Evolutionary conservation across 2,888 invertebrate genomes (phyloP).

Genomic region (Tricholauxania praeusta): DNA sequence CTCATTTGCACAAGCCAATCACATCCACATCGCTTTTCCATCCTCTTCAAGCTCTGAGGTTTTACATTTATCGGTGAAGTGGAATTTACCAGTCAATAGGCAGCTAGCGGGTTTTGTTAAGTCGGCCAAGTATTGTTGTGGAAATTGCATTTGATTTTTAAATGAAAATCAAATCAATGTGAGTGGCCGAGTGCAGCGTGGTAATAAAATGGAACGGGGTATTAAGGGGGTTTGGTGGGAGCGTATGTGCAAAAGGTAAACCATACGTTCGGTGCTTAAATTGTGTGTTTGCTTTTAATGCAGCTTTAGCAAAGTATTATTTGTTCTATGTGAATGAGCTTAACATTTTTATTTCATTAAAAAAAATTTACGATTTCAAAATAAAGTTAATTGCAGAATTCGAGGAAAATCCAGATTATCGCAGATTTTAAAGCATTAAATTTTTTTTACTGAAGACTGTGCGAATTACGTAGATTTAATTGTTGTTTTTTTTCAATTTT

Average conservation of each 20-base stretch:
- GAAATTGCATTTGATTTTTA: constrained; percentile 29
- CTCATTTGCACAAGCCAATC: background rate
- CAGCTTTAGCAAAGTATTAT: constrained; percentile 5
- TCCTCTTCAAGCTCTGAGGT: background rate
- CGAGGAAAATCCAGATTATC: no score
- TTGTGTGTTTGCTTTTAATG: background rate
- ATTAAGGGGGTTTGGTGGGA: background rate
- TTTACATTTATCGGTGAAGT: background rate
- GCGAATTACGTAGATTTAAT: no score
- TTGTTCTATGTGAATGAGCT: background rate
- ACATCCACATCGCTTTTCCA: background rate
- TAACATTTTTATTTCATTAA: no score
- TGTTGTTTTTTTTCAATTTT: no score
- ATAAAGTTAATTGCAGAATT: no score
- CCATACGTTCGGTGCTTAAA: background rate
- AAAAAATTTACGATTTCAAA: no score
- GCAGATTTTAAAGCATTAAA: no score
- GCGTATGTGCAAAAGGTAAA: background rate
- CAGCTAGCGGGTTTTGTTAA: background rate
- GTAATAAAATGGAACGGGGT: background rate
- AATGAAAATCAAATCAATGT: constrained; percentile 28
- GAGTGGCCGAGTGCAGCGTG: background rate
- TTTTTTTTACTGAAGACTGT: no score
- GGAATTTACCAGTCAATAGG: background rate
- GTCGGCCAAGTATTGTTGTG: constrained; percentile 13